Evolutionary conservation across 92 coral and sea anemone species (phyloP).

Genomic region (Actinernus sp.): DNA sequence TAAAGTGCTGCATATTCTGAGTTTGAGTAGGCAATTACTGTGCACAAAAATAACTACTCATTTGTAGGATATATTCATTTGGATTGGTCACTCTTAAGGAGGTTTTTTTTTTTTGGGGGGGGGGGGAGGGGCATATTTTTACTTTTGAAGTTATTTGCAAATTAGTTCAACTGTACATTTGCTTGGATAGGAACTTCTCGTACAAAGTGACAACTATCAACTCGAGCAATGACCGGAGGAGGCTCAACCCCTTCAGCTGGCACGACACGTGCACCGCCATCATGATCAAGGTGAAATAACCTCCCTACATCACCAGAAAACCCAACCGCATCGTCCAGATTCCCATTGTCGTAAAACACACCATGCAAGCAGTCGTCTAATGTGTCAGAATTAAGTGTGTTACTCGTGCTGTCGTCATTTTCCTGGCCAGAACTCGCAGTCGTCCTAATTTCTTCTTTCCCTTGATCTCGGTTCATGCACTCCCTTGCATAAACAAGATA

Average conservation of each 20-base stretch:
- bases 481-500: not conserved
- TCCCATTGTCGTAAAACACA: not conserved
- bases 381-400: not conserved
- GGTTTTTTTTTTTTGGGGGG: too few species aligned
- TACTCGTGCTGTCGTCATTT: not conserved
- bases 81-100: too few species aligned
- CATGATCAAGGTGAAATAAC: not conserved
- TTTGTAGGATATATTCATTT: too few species aligned
- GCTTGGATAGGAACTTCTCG: not conserved
- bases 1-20: too few species aligned
- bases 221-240: not conserved
- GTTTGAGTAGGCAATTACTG: too few species aligned
- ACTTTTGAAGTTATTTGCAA: too few species aligned
- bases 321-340: not conserved
- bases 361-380: not conserved
- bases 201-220: not conserved
- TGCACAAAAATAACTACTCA: too few species aligned
- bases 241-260: not conserved
- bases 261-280: not conserved
- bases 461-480: not conserved
- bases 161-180: not conserved
- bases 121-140: too few species aligned
- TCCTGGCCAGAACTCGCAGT: not conserved
- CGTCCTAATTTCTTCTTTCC: not conserved
- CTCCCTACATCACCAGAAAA: not conserved